Conservation (phyloP, 2,113 vertebrate species). For the Notechis scutatus region DNA sequence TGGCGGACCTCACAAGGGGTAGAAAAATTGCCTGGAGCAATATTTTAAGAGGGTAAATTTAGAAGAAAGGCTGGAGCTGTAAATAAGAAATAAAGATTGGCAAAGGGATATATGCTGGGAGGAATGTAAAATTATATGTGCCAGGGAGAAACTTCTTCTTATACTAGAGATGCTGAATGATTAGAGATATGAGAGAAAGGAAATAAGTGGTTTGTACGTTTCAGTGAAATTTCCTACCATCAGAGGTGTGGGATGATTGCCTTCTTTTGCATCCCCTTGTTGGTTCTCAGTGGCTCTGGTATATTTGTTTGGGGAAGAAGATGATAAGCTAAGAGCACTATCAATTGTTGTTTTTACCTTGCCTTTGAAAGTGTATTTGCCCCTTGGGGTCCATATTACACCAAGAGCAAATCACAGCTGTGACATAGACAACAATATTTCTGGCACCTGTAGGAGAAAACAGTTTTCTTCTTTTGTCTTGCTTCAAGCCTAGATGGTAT, state of each 20-base stretch:
- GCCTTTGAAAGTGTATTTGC: not conserved
- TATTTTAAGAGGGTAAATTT: not conserved
- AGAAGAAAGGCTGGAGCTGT: not conserved
- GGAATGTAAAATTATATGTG: not conserved
- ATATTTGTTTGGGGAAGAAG: not conserved
- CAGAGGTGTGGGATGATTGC: not conserved
- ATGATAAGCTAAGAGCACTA: not conserved
- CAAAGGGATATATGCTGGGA: not conserved
- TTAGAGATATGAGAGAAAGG: not conserved
- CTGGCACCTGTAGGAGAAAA: not conserved
- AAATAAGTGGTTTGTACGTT: not conserved
- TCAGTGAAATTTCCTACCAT: not conserved
- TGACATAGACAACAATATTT: not conserved
- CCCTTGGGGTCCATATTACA: not conserved
- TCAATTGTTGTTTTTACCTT: not conserved
- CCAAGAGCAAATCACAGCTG: not conserved
- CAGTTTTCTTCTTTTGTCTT: not conserved
- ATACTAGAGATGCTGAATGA: not conserved
- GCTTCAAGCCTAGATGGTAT: not conserved
- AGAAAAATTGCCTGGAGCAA: not conserved
- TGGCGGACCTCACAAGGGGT: not conserved
- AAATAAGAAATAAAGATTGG: not conserved
- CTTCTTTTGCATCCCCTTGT: not conserved
- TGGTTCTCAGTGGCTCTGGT: not conserved
- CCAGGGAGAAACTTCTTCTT: not conserved